Evolutionary conservation across 2,888 invertebrate species (phyloP).

Genomic region (Hydropsyche betteni): DNA sequence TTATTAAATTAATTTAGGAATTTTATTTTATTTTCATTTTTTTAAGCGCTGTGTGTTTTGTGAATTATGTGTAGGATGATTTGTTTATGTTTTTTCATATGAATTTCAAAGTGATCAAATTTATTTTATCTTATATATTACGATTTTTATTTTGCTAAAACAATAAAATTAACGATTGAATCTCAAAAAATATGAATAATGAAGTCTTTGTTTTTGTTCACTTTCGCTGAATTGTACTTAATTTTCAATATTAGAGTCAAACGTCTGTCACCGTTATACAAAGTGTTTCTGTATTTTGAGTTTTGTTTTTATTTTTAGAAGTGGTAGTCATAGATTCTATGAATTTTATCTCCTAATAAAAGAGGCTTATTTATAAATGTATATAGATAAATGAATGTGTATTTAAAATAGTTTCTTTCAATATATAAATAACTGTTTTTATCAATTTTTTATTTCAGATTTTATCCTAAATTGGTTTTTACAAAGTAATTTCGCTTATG

Average conservation of each 20-base stretch:
- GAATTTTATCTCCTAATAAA: conserved; percentile 30
- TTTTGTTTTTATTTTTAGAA: background rate
- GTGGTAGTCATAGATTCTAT: conserved; percentile 15
- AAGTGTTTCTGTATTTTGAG: background rate
- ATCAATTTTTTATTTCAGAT: background rate
- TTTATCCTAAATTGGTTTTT: conserved; percentile 32
- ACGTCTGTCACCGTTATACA: background rate
- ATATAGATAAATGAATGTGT: conserved; percentile 25
- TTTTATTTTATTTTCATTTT: background rate
- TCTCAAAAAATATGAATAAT: background rate
- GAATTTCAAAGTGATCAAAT: too few species aligned
- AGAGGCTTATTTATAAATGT: conserved; percentile 39
- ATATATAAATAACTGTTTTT: background rate
- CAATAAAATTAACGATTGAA: too few species aligned
- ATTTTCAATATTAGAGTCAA: background rate
- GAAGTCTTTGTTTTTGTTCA: background rate
- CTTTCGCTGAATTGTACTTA: conserved; percentile 2
- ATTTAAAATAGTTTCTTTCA: conserved; percentile 23
- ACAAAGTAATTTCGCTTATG: conserved; percentile 33
- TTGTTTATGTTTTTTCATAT: background rate
- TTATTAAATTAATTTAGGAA: too few species aligned
- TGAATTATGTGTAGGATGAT: background rate
- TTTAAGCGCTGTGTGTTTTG: background rate
- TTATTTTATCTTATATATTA: too few species aligned
- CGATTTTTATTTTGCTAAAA: too few species aligned